These are phyloP conservation scores for Tachina grossa DNA, from an alignment of 2,888 invertebrate genomes.

Conservation along the genomic window DNA sequence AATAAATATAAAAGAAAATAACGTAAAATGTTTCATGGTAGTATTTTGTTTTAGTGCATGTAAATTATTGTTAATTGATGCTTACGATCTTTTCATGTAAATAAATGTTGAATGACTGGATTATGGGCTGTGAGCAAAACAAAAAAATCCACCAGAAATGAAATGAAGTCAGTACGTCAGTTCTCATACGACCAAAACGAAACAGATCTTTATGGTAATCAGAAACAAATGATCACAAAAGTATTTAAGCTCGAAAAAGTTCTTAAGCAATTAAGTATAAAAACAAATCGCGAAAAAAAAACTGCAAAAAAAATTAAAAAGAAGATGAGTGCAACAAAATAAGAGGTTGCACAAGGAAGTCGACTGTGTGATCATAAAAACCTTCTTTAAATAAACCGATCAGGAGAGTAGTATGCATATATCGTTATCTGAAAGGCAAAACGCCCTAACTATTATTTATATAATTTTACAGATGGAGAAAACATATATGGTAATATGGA, in stretches of 20 bases:
- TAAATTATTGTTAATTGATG: slow-evolving; percentile 76
- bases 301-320: slow-evolving; percentile 3
- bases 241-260: slow-evolving; percentile 32
- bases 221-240: slow-evolving; percentile 31
- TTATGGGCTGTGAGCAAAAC: slow-evolving; percentile 66
- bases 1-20: slow-evolving; percentile 16
- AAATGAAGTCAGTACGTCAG: slow-evolving; percentile 4
- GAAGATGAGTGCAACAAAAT: background rate
- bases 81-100: slow-evolving; percentile 67
- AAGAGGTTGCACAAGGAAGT: slow-evolving; percentile 24
- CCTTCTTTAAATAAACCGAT: slow-evolving; percentile 9
- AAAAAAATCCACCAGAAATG: background rate
- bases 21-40: slow-evolving; percentile 10
- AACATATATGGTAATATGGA: no score
- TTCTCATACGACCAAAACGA: slow-evolving; percentile 55
- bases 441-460: no score
- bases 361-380: slow-evolving; percentile 26
- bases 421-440: no score
- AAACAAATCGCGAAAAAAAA: background rate
- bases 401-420: background rate
- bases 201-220: slow-evolving; percentile 60
- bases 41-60: slow-evolving; percentile 69
- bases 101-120: slow-evolving; percentile 63
- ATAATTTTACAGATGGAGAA: no score
- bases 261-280: slow-evolving; percentile 36